Evolutionary conservation across 2,888 invertebrate genomes (phyloP).

Genomic region (Orthosia gracilis): DNA sequence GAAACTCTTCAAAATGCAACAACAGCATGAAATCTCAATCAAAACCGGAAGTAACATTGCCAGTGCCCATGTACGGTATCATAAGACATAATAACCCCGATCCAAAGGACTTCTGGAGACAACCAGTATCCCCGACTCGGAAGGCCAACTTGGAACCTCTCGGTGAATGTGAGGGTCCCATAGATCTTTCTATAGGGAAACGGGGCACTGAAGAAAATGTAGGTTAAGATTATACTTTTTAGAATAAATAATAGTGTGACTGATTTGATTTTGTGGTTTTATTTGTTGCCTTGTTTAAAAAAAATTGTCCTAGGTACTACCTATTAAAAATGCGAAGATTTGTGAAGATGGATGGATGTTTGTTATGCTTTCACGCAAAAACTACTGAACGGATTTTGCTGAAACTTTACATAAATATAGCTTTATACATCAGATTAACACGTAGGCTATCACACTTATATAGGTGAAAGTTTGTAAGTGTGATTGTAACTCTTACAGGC

Average conservation of each 20-base stretch:
- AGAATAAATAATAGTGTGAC: constrained; percentile 17
- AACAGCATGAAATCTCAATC: constrained; percentile 25
- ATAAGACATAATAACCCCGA: constrained; percentile 75
- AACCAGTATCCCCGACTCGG: not conserved
- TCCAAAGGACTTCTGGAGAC: constrained; percentile 31
- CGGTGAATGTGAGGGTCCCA: constrained; percentile 73
- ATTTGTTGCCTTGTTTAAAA: not conserved
- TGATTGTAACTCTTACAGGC: too few relatives aligned
- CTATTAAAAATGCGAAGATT: too few relatives aligned
- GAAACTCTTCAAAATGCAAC: constrained; percentile 66
- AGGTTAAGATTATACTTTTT: constrained; percentile 48
- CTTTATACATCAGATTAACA: too few relatives aligned
- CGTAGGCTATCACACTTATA: too few relatives aligned
- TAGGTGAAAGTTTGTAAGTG: too few relatives aligned
- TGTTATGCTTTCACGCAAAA: too few relatives aligned
- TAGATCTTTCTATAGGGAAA: constrained; percentile 79
- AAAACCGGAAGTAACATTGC: constrained; percentile 37
- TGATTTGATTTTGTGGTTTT: constrained; percentile 29
- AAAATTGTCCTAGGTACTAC: too few relatives aligned
- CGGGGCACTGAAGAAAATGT: constrained; percentile 53
- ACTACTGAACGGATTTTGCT: too few relatives aligned
- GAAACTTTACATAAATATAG: too few relatives aligned
- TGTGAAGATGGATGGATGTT: too few relatives aligned
- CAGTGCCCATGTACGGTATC: constrained; percentile 80
- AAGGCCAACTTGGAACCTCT: constrained; percentile 13